Evolutionary conservation across 2,888 invertebrate genomes (phyloP).

Genomic region (Sesamia inferens): DNA sequence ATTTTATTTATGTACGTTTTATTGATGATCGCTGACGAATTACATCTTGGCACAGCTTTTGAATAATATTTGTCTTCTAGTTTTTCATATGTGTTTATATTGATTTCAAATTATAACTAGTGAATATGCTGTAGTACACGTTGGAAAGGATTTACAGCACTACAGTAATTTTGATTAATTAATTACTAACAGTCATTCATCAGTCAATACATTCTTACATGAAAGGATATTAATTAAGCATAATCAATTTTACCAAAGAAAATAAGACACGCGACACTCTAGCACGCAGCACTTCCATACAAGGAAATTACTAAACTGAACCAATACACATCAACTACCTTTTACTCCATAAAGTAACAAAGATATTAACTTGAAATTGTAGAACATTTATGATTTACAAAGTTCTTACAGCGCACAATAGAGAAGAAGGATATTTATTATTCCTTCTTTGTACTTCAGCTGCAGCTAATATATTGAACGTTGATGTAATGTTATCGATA

Average conservation of each 20-base stretch:
- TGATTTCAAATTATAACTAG: neutral
- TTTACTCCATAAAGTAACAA: neutral
- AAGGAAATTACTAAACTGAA: neutral
- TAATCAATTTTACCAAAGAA: neutral
- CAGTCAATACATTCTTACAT: neutral
- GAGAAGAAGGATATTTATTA: constrained; percentile 17
- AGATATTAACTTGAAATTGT: neutral
- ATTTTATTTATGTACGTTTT: constrained; percentile 52
- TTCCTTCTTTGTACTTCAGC: constrained; percentile 14
- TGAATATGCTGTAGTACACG: neutral
- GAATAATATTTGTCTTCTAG: neutral
- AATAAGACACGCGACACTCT: neutral
- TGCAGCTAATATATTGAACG: constrained; percentile 16
- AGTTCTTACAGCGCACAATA: constrained; percentile 1
- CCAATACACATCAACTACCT: neutral
- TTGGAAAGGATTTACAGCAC: neutral
- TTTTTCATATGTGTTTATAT: neutral
- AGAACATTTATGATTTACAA: constrained; percentile 10
- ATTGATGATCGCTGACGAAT: constrained; percentile 48
- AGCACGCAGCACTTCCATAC: neutral
- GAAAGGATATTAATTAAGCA: neutral
- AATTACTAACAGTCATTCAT: neutral
- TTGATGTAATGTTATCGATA: constrained; percentile 21
- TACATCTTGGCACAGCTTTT: constrained; percentile 8
- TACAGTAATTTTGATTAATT: neutral